Evolutionary conservation across 35 echinoderm and acorn worm genomes (phyloP).

Genomic region (Ophiothrix spiculata): DNA sequence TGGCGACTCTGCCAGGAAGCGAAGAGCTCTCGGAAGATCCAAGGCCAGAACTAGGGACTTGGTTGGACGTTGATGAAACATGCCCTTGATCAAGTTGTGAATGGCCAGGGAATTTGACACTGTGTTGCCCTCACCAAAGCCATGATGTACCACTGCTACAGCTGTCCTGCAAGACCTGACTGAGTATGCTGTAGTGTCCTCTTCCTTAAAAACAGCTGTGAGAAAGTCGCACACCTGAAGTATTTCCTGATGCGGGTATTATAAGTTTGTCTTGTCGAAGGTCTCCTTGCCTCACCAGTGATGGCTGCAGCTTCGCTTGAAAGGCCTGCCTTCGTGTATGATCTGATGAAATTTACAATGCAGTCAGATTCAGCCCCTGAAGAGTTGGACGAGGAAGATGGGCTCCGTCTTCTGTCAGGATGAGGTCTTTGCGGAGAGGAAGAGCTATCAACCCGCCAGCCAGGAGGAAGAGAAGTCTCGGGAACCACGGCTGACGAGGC

Average conservation of each 20-base stretch:
- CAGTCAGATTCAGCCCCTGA: background rate
- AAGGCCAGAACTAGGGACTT: background rate
- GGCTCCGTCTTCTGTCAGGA: background rate
- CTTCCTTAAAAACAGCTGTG: too few species aligned
- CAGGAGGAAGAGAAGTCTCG: background rate
- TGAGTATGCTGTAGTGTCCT: background rate
- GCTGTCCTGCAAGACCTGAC: too few species aligned
- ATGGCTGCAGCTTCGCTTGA: background rate
- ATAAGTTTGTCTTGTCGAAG: too few species aligned
- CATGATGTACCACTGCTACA: background rate
- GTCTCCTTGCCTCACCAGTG: background rate
- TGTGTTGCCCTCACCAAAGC: background rate
- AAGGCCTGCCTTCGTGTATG: background rate
- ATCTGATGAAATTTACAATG: background rate
- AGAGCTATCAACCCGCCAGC: background rate
- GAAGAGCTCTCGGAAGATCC: background rate
- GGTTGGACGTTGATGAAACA: background rate
- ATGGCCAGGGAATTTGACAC: background rate
- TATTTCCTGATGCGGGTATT: too few species aligned
- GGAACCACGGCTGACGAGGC: conserved; percentile 6
- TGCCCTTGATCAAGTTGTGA: background rate
- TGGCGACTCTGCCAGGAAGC: background rate
- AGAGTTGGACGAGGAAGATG: background rate
- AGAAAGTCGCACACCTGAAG: background rate
- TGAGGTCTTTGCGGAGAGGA: background rate